Base-by-base conservation (phyloP, 2,888 invertebrate species). In the Crepidodera aurea region DNA sequence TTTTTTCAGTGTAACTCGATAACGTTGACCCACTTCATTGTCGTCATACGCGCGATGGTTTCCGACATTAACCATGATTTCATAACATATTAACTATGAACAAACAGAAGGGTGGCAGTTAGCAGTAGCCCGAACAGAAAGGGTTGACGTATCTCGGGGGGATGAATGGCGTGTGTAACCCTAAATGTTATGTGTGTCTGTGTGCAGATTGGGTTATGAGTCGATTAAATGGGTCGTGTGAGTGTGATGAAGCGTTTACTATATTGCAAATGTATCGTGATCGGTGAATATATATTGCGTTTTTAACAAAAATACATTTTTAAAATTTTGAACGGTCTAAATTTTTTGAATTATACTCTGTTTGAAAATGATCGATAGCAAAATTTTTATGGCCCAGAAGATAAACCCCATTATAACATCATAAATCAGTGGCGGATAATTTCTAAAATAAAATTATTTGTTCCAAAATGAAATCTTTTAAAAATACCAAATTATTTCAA, bases 81-180 rank as follows among this genome's bases (percentile, higher is more conserved):
- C 37, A 37, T 37, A 37, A 37, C 37, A 37, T 37, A 37, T 37
- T 37, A 37, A 37, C 37, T 13, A 37, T 12, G 37, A 13, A 37
- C 37, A 37, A 37, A 37, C 15, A 37, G 37, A 37, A 37, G 37
- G 37, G 37, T 37, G n/a, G 32, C 32, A 32, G 32, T 32, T 32
- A 10, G 32, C 32, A 7, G n/a, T 32, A 37, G 15, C 37, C 37
- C 4, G 15, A 13, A 13, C 37, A 15, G 4, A 13, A 37, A 37
- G 37, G 37, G 37, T 37, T 37, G 37, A 37, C 13, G 10, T 37
- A 12, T 13, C 15, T 37, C 37, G 37, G 37, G 15, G 32, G 13
- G 12, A 37, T 37, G 15, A 2, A 37, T 13, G 37, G 12, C 37
- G 37, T 37, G 37, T 7, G 37, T 37, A 37, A 37, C 37, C 37